Base-by-base conservation (phyloP, 2,797 vertebrate species). In the Echiichthys vipera region DNA sequence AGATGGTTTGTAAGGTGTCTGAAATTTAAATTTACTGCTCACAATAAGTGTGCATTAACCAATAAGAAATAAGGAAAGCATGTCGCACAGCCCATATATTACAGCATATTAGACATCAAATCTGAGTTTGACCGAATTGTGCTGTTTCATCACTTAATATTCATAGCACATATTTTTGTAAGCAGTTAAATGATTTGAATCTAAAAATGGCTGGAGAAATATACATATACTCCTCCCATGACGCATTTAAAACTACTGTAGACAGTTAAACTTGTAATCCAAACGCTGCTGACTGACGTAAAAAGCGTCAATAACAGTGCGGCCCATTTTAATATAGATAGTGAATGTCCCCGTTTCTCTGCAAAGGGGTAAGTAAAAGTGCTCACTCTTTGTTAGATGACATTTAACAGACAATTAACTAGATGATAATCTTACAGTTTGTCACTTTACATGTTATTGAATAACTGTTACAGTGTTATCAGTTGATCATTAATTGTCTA, bases 131-230 rank as follows among this genome's bases (percentile, higher is more conserved):
- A 25, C 25, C 7, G 3, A 36, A 10, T 34, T 8, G 7, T 36
- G 8, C 39, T n/a, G 39, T 42, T 53, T 42, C n/a, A 51, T 65
- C 27, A 30, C 46, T 30, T 22, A 20, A 32, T 13, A 32, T 30
- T 20, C 15, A 59, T 14, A 17, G 40, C 2, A 32, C 0, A 22
- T 13, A 40, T 55, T 22, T 0, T 5, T 40, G 54, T 13, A 6
- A 61, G 42, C 29, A 61, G 40, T 30, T 58, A n/a, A 10, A 42
- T 59, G 13, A 59, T 43, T n/a, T n/a, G n/a, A n/a, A n/a, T n/a
- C n/a, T n/a, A n/a, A n/a, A n/a, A n/a, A n/a, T n/a, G n/a, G n/a
- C 12, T 17, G 25, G 27, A 18, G 27, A 1, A 29, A 24, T 25
- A 47, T 24, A 25, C n/a, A n/a, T n/a, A n/a, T n/a, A 55, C 5